Percentiles rank a stretch among this genome's conserved stretches.
phyloP scores from a whole-genome alignment of 2,888 invertebrate genomes.

The Drosophila hawaiiensis region DNA sequence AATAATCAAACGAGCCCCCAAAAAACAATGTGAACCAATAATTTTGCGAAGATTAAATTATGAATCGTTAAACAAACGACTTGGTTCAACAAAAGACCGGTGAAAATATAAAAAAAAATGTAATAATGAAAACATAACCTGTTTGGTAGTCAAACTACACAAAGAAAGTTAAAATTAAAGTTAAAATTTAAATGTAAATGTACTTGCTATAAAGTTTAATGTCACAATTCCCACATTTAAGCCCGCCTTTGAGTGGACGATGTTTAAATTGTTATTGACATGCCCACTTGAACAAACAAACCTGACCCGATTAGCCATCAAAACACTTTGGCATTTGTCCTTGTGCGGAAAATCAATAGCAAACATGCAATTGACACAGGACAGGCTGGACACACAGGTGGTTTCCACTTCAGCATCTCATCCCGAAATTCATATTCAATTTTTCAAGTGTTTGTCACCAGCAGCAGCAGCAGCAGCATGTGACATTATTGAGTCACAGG shows the following conservation, averaged over 20 bases:
- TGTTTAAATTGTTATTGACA: constrained; percentile 53
- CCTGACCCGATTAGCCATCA: constrained; percentile 73
- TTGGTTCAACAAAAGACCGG: constrained; percentile 34
- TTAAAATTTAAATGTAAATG: constrained; percentile 1
- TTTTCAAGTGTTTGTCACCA: constrained; percentile 45
- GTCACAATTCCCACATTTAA: constrained; percentile 26
- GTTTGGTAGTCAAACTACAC: constrained; percentile 57
- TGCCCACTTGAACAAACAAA: constrained; percentile 46
- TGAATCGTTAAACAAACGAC: constrained; percentile 50
- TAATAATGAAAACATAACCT: constrained; percentile 27
- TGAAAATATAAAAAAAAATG: constrained; percentile 5
- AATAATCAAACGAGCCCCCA: constrained; percentile 69
- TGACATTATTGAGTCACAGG: constrained; percentile 38
- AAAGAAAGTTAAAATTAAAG: constrained; percentile 79
- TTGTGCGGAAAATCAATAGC: constrained; percentile 69
- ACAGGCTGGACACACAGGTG: constrained; percentile 2
- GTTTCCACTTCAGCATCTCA: constrained; percentile 13
- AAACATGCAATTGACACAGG: constrained; percentile 70
- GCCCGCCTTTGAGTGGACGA: constrained; percentile 44
- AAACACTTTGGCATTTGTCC: constrained; percentile 29
- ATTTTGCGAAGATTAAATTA: constrained; percentile 42
- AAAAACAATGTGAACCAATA: constrained; percentile 51
- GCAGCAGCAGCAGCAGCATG: constrained; percentile 3
- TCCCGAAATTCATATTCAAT: neutral
- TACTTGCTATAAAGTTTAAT: constrained; percentile 52